Base-by-base conservation (phyloP, 2,797 vertebrate genomes). In the Lepilemur septentrionalis region DNA sequence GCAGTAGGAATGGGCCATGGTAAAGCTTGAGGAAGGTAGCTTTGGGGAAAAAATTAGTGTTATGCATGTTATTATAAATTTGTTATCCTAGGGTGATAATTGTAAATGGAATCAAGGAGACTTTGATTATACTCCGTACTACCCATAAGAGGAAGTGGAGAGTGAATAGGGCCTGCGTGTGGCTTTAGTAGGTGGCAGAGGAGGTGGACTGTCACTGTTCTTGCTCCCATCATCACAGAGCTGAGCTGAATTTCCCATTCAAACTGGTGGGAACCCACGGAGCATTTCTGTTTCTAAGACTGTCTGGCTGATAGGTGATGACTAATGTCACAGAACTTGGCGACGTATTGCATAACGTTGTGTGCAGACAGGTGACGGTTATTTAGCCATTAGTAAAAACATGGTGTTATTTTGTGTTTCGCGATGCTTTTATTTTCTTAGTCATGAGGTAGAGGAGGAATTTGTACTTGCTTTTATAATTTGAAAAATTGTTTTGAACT, bases 401-500 rank as follows among this genome's bases (percentile, higher is more conserved):
- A 13, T 88, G 28, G 2, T 81, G 50, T 7, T 93, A n/a, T 41
- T 96, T 76, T 80, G 17, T 7, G 25, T 38, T 75, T 18, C 18
- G 48, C 7, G 32, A 15, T 41, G 41, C 4, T 75, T 86, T 72
- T 79, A 46, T 79, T 82, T 94, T 92, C 41, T 25, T 79, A 32
- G 8, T 61, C 17, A 52, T 72, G 38, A 35, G 28, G 22, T 61
- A 82, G 73, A 57, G 28, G 65, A 69, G 46, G 32, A 32, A 46
- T 65, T 81, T 79, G n/a, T 72, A 48, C 41, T 38, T 65, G 59
- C 6, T 92, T 72, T 84, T 79, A n/a, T 52, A 43, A 73, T 50
- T 43, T 67, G 89, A 65, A 48, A 59, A 75, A 32, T 30, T 28
- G 7, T n/a, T 90, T 72, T 91, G 43, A 75, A 63, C 10, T 57